Base-by-base conservation (phyloP, 64 coral and sea anemone species). In the Pocillopora damicornis region DNA sequence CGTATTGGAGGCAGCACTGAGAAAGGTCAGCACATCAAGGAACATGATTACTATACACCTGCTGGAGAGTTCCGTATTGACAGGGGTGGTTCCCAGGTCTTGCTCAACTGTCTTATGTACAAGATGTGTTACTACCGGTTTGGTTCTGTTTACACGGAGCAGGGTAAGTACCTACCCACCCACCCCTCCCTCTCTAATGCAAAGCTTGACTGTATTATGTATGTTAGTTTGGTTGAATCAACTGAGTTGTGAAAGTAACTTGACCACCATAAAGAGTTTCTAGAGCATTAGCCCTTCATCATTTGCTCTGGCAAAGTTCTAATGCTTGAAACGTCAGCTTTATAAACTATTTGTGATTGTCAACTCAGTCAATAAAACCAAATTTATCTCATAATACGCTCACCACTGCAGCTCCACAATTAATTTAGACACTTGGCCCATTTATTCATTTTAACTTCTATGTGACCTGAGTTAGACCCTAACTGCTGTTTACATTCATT, bases 111-210 rank as follows among this genome's bases (percentile, higher is more conserved):
- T 35, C 90, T 99, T 16, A 99, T 99, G 97, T 99, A 99, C 83
- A 99, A 99, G 90, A 99, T 99, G 97, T 99, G 97, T 61, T 99
- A 95, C 89, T 99, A 99, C 85, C 97, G 97, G 23, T 99, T 99
- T 78, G 97, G 97, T 13, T 95, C 97, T 6, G 93, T 99, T 51
- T 95, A 99, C 73, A 99, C 97, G 6, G 97, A 99, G 65, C 97
- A 99, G 80, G 97, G 95, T 98, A 80, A 60, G 89, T 23, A 26
- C 7, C 34, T 78, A 20, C 18, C 56, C n/a, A 37, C 37, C 37
- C 35, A 62, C 17, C 23, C 51, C 57, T 9, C 22, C 25, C 57
- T 59, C 45, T 69, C 62, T 76, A 12, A 18, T 74, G 42, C 9
- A 22, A 36, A 69, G 15, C 25, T 12, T 58, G 0, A 18, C 36